Evolutionary conservation across 2,888 invertebrate genomes (phyloP), one percentile per base, ranked within the genome.

Genomic region (Leptopilina drosophilae): DNA sequence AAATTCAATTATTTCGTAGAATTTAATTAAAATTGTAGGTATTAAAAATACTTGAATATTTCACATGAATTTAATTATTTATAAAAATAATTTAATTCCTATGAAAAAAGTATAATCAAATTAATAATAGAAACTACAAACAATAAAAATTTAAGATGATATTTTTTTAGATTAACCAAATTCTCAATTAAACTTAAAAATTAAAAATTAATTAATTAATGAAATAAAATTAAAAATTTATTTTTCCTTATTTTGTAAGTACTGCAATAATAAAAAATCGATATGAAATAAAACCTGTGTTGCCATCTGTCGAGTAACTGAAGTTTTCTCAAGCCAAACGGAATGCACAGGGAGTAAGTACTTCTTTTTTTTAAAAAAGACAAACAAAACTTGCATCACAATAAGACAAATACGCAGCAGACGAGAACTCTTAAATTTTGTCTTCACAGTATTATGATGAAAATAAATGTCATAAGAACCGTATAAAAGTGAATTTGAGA

Each of bases 291-390:
- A 15, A 56, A 33, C 15, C 9, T 33, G 56, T 73, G 53, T 40
- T 73, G 73, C 73, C 73, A 73, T 73, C 73, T 73, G 56, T 73
- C 26, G 73, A 59, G 73, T n/a, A 11, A 73, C 9, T 40, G 8
- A 14, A 7, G 73, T 59, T 33, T 73, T 56, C n/a, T 14, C 40
- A 33, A 59, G 40, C 73, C 56, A n/a, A 59, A 33, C 53, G n/a
- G 56, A 53, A 15, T 73, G 53, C 53, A n/a, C 46, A 46, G n/a
- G 33, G 56, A 26, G 26, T 53, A 56, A n/a, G 14, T 9, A n/a
- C 8, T 56, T 73, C 8, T 33, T 26, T 46, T 62, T 20, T 15
- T 20, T 20, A 20, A 20, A 20, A 62, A 62, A 9, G 12, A 62
- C 42, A 46, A 46, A 49, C 3, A 33, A 33, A 42, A 5, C 33